Conservation (phyloP, 2,113 vertebrate genomes). For the Brachyhypopomus occidentalis region DNA sequence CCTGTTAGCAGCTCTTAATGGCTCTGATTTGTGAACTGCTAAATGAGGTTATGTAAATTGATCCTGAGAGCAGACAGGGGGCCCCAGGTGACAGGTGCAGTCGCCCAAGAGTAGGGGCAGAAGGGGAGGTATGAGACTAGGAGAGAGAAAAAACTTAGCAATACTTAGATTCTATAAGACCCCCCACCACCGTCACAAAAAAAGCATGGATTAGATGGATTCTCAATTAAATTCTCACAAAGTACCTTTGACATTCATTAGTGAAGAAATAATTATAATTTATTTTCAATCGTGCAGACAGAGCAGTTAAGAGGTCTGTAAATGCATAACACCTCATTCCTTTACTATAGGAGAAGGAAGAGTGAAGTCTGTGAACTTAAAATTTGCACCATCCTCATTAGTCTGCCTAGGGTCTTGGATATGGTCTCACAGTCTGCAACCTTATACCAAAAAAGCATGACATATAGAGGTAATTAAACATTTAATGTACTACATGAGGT, state of each 20-base stretch:
- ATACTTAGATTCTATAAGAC: constrained; percentile 42
- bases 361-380: constrained; percentile 14
- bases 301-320: constrained; percentile 5
- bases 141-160: constrained; percentile 47
- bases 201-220: constrained; percentile 40
- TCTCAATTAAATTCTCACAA: constrained; percentile 43
- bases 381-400: not conserved
- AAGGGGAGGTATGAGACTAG: constrained; percentile 53
- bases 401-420: not conserved
- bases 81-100: constrained; percentile 99
- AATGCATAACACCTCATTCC: not conserved
- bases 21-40: constrained; percentile 99
- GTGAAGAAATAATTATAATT: constrained; percentile 18
- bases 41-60: constrained; percentile 99
- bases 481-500: too few relatives aligned
- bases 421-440: not conserved
- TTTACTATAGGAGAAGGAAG: constrained; percentile 10
- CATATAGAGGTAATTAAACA: not conserved
- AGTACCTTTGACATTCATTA: constrained; percentile 27
- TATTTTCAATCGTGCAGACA: constrained; percentile 7
- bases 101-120: constrained; percentile 75
- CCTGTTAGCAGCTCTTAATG: constrained; percentile 99
- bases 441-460: not conserved
- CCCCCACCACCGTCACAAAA: constrained; percentile 25
- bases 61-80: constrained; percentile 97